These are phyloP conservation scores for Dipodomys stephensi DNA, from an alignment of 2,113 vertebrate genomes.

Conservation along the genomic window DNA sequence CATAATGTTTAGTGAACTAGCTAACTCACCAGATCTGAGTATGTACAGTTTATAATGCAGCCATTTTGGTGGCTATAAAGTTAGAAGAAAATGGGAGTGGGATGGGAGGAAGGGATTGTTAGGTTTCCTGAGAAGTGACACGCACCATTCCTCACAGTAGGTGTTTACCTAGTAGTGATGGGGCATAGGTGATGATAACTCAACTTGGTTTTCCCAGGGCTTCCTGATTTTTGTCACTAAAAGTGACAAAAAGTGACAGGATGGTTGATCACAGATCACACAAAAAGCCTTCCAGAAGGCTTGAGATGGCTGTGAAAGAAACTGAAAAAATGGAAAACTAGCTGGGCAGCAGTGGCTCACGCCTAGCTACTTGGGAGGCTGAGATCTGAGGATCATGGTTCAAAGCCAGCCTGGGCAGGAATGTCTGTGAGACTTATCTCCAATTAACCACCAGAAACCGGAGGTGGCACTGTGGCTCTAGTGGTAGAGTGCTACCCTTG, in stretches of 20 bases:
- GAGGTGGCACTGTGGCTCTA: no score
- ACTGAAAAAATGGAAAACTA: not conserved
- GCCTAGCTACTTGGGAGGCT: no score
- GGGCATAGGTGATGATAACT: not conserved
- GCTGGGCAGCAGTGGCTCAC: no score
- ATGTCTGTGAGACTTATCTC: no score
- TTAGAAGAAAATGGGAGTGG: constrained; percentile 7
- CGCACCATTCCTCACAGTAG: not conserved
- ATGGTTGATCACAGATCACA: not conserved
- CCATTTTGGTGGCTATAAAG: not conserved
- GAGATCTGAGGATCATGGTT: no score
- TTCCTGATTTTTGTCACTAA: not conserved
- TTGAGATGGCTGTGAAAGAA: not conserved
- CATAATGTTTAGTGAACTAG: not conserved
- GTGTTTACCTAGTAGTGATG: not conserved
- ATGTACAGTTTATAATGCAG: not conserved
- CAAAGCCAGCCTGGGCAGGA: no score
- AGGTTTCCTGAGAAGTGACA: no score
- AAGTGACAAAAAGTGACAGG: not conserved
- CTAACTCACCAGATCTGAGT: not conserved
- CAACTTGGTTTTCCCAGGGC: not conserved
- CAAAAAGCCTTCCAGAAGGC: not conserved
- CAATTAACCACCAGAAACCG: no score
- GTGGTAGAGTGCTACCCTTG: no score
- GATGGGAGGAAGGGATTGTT: not conserved